Base-by-base conservation (phyloP, 2,797 vertebrate genomes). In the Lacerta viridis region DNA sequence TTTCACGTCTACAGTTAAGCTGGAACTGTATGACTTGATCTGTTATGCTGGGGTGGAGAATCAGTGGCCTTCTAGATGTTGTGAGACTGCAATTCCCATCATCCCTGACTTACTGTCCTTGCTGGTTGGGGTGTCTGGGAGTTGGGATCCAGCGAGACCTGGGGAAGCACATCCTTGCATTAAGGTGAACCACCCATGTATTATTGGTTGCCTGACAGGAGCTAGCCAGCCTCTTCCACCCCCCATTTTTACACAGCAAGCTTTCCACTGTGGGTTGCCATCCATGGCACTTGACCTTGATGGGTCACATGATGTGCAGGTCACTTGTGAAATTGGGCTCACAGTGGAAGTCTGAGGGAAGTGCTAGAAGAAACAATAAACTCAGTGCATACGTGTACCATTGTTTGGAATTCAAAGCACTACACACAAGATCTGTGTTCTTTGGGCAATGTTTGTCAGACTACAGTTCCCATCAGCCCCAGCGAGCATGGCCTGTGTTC, bases 361-460 rank as follows among this genome's bases (percentile, higher is more conserved):
- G 6, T 78, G n/a, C 33, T 33, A 10, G 36, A 83, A 50, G 33
- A 55, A 55, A 55, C 15, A 55, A 55, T 55, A 64, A 87, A 66
- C 41, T 41, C 7, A n/a, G 3, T 33, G 36, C 4, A 3, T 33
- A 11, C 10, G 3, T 25, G 20, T 25, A 33, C 20, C n/a, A 29
- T 29, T 4, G 10, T 23, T 74, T 74, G 3, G 13, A 15, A 50
- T 55, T 55, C 50, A 55, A 55, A 55, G 13, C 9, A 33, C 7
- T 87, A 2, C 72, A 66, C 90, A 72, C 33, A 71, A 86, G n/a
- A 4, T 43, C 3, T 41, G 1, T 1, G 2, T 20, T 86, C 43
- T 80, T 59, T 69, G 87, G 91, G 88, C 72, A 89, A 64, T 64
- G 61, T 64, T 64, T 64, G 61, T 23, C 61, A 64, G 61, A 64